Percentiles rank a stretch among this genome's conserved stretches.
These are phyloP conservation scores for Lasioglossum vierecki DNA, from an alignment of 2,888 invertebrate genomes.

Conservation along the genomic window DNA sequence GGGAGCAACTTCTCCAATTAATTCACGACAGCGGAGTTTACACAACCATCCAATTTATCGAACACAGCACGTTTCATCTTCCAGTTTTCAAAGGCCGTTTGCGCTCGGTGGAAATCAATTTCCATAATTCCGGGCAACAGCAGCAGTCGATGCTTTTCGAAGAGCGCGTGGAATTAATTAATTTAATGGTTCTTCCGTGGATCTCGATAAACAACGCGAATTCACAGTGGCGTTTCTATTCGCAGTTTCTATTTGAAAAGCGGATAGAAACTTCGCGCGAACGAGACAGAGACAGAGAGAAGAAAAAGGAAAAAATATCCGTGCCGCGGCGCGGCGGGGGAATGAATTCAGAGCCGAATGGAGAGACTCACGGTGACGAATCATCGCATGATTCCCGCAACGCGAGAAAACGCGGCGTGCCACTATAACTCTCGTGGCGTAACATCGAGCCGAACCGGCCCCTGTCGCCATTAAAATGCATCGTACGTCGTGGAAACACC, in stretches of 20 bases:
- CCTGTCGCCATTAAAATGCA: constrained; percentile 64
- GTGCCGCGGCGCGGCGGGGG: neutral
- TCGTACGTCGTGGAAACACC: constrained; percentile 62
- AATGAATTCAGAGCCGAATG: constrained; percentile 27
- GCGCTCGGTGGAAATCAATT: neutral
- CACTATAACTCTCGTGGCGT: constrained; percentile 46
- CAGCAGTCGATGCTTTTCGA: neutral
- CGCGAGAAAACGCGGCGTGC: constrained; percentile 41
- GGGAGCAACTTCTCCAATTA: neutral
- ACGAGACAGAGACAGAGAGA: neutral
- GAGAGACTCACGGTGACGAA: constrained; percentile 33
- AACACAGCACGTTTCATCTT: neutral
- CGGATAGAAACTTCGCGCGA: constrained; percentile 27
- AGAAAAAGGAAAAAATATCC: neutral
- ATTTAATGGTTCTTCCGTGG: neutral
- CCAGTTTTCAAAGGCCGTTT: neutral
- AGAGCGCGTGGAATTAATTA: neutral
- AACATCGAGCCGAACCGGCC: constrained; percentile 44
- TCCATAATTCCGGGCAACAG: neutral
- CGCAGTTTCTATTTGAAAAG: constrained; percentile 47
- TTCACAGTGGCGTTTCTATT: neutral
- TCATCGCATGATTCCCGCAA: neutral
- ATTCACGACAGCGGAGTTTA: neutral
- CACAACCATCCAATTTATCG: neutral
- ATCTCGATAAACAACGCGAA: neutral